phyloP scores from a whole-genome alignment of 2,888 invertebrate genomes.

The Sericinus montela region DNA sequence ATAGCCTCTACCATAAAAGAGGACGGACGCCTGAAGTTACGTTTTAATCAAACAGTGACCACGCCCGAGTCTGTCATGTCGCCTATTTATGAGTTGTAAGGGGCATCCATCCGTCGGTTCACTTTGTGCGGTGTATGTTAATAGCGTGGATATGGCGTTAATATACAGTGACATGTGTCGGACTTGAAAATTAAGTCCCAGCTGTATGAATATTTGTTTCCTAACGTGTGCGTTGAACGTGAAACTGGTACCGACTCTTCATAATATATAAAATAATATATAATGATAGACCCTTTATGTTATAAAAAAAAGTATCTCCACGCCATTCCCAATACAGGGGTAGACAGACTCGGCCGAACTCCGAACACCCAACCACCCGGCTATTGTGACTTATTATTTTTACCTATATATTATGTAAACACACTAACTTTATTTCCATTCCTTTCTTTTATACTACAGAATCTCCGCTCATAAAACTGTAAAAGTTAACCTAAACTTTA shows the following conservation, averaged over 20 bases:
- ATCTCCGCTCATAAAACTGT: not conserved
- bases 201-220: slow-evolving; percentile 37
- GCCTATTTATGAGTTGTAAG: slow-evolving; percentile 65
- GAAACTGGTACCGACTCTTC: slow-evolving; percentile 18
- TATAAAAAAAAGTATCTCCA: too few species aligned
- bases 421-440: not conserved
- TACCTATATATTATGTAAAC: slow-evolving; percentile 4
- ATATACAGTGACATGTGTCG: slow-evolving; percentile 69
- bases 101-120: slow-evolving; percentile 57
- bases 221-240: slow-evolving; percentile 27
- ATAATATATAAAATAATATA: too few species aligned
- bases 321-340: too few species aligned
- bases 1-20: slow-evolving; percentile 25
- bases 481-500: not conserved
- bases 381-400: too few species aligned
- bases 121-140: slow-evolving; percentile 61
- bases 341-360: too few species aligned
- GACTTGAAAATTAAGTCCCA: slow-evolving; percentile 64
- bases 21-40: slow-evolving; percentile 53
- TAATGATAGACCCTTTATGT: slow-evolving; percentile 16
- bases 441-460: not conserved
- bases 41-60: slow-evolving; percentile 72
- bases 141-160: slow-evolving; percentile 62
- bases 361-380: too few species aligned
- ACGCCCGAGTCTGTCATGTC: slow-evolving; percentile 57